phyloP scores from a whole-genome alignment of 2,113 vertebrate genomes.

The Elanoides forficatus region DNA sequence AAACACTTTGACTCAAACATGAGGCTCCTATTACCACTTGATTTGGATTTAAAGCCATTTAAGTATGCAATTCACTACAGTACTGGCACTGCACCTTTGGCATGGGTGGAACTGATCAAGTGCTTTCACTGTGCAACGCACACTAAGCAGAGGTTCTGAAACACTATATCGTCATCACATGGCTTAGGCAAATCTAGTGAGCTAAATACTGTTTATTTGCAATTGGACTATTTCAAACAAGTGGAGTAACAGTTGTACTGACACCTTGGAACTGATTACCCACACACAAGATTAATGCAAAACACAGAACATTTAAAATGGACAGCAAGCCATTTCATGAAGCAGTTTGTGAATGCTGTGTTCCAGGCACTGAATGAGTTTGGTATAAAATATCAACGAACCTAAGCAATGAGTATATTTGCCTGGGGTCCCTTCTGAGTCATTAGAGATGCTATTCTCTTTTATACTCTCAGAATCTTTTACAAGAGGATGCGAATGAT shows the following conservation, averaged over 20 bases:
- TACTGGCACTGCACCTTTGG: not conserved
- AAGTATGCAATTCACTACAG: not conserved
- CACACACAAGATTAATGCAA: not conserved
- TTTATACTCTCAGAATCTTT: not conserved
- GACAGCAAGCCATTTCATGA: not conserved
- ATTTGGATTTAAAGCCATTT: not conserved
- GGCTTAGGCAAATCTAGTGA: not conserved
- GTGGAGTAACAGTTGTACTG: not conserved
- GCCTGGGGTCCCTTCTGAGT: not conserved
- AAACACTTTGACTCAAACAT: not conserved
- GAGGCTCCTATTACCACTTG: not conserved
- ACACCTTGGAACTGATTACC: not conserved
- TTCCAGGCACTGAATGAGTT: not conserved
- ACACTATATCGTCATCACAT: not conserved
- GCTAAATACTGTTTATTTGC: not conserved
- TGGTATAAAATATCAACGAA: not conserved
- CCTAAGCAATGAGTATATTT: not conserved
- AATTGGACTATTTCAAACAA: not conserved
- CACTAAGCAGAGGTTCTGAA: not conserved
- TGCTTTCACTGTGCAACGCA: not conserved
- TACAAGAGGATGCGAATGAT: not conserved
- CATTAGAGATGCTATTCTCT: not conserved
- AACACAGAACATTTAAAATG: not conserved
- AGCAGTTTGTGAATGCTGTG: not conserved
- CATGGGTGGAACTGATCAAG: not conserved